Percentiles rank a stretch among this genome's conserved stretches.
phyloP scores from a whole-genome alignment of 2,113 vertebrate species.

The Poeciliopsis occidentalis region DNA sequence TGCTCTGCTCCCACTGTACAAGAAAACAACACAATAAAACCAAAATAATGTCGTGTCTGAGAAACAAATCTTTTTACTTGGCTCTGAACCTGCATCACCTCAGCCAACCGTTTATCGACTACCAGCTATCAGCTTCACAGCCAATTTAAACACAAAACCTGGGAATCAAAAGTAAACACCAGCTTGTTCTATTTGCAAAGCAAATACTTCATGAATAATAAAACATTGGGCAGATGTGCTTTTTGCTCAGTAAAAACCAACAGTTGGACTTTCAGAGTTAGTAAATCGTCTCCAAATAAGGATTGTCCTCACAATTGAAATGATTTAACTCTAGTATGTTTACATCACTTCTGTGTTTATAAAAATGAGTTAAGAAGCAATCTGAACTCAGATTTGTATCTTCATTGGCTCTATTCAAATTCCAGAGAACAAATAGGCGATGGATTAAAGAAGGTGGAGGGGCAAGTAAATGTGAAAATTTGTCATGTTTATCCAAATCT shows the following conservation, averaged over 20 bases:
- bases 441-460: background rate
- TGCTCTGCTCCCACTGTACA: conserved; percentile 26
- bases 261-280: background rate
- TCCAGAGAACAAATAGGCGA: no score
- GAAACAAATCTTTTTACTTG: conserved; percentile 57
- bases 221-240: background rate
- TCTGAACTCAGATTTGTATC: background rate
- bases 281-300: background rate
- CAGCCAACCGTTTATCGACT: conserved; percentile 39
- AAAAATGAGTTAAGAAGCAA: background rate
- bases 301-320: background rate
- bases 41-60: conserved; percentile 30
- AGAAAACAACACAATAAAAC: conserved; percentile 56
- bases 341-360: background rate
- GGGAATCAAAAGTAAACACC: conserved; percentile 18
- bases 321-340: background rate
- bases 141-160: conserved; percentile 22
- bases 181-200: background rate
- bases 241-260: background rate
- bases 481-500: background rate
- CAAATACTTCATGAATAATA: conserved; percentile 12
- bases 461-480: background rate
- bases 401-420: background rate
- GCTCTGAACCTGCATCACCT: background rate
- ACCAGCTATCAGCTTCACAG: conserved; percentile 18